These are phyloP conservation scores for Ptychoptera albimana DNA, from an alignment of 2,888 invertebrate genomes.

Conservation along the genomic window DNA sequence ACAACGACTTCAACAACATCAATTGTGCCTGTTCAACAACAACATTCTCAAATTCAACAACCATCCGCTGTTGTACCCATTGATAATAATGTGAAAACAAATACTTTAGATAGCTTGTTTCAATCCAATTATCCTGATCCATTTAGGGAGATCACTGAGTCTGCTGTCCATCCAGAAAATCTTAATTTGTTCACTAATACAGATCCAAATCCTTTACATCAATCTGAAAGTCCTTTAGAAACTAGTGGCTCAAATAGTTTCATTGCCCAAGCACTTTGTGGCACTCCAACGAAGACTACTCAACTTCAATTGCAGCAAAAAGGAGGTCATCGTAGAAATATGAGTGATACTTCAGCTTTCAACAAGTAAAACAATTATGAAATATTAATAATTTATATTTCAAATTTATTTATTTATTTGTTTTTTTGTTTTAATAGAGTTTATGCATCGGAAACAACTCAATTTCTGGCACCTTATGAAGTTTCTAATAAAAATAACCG, in stretches of 20 bases:
- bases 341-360: conserved; percentile 71
- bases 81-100: conserved; percentile 8
- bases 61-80: conserved; percentile 5
- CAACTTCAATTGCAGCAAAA: conserved; percentile 24
- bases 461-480: conserved; percentile 58
- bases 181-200: not conserved
- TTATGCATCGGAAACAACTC: conserved; percentile 56
- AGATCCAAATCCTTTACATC: not conserved
- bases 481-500: conserved; percentile 42
- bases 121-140: conserved; percentile 55
- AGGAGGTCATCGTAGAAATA: conserved; percentile 55
- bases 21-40: conserved; percentile 9
- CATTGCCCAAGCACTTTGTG: conserved; percentile 4
- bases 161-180: not conserved
- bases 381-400: not conserved
- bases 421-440: conserved; percentile 34
- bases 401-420: not conserved
- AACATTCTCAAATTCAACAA: conserved; percentile 9
- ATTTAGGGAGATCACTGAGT: conserved; percentile 36
- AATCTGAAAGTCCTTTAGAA: conserved; percentile 7
- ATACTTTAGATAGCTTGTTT: conserved; percentile 40
- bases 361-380: conserved; percentile 41
- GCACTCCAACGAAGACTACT: conserved; percentile 20
- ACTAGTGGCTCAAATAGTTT: conserved; percentile 4
- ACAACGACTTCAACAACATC: conserved; percentile 9